phyloP scores from a whole-genome alignment of 2,888 invertebrate genomes.

The Diploptera punctata region DNA sequence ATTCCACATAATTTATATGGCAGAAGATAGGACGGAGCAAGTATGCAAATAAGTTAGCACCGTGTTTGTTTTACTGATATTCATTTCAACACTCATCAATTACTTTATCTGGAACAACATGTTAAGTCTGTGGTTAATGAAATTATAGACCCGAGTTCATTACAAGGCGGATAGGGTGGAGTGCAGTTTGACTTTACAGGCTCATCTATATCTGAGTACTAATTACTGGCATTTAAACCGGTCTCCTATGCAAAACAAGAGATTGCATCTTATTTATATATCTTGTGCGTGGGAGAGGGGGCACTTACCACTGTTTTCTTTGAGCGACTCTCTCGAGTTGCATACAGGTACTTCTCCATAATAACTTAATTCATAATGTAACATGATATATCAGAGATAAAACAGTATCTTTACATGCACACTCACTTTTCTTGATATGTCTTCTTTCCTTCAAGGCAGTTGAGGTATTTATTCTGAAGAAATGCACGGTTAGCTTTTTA shows the following conservation, averaged over 20 bases:
- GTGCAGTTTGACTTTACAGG: background rate
- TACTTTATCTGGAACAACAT: background rate
- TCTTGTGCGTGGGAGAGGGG: background rate
- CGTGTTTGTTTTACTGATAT: background rate
- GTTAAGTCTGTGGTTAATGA: background rate
- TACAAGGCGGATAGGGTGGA: background rate
- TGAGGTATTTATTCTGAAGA: too few species aligned
- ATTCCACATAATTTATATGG: too few species aligned
- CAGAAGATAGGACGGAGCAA: background rate
- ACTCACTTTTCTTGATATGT: too few species aligned
- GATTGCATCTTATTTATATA: background rate
- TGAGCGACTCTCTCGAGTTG: too few species aligned
- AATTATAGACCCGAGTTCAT: background rate
- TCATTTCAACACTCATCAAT: background rate
- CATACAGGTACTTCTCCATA: too few species aligned
- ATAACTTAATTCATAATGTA: too few species aligned
- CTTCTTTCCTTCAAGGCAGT: too few species aligned
- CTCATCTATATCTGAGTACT: background rate
- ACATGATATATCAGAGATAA: too few species aligned
- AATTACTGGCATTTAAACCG: background rate
- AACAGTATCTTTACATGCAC: too few species aligned
- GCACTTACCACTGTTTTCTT: background rate
- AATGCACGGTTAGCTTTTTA: too few species aligned
- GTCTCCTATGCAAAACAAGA: background rate
- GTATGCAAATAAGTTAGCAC: background rate